These are phyloP conservation scores for Scaptodrosophila latifasciaeformis DNA, from an alignment of 2,888 invertebrate species.

Conservation along the genomic window DNA sequence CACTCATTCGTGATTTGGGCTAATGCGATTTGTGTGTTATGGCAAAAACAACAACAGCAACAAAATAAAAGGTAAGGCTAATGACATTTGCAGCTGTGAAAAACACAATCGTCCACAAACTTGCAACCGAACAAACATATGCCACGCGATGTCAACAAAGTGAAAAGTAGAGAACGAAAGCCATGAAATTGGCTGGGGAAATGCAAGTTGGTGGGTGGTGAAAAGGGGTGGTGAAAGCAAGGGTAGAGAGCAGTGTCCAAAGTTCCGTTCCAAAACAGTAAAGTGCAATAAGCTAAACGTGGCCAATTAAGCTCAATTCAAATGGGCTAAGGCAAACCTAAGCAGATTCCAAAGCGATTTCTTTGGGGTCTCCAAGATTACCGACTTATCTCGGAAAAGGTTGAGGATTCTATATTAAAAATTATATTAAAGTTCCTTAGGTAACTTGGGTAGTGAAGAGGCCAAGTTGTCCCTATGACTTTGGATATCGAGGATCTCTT, in stretches of 20 bases:
- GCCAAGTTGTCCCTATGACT: too few relatives aligned
- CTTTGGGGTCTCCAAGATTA: too few relatives aligned
- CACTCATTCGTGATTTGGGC: constrained; percentile 56
- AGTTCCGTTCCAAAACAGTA: constrained; percentile 7
- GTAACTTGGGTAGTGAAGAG: too few relatives aligned
- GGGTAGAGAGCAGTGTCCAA: constrained; percentile 15
- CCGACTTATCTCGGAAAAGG: too few relatives aligned
- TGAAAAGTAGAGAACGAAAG: constrained; percentile 27
- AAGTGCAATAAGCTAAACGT: too few relatives aligned
- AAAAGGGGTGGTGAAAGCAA: constrained; percentile 5
- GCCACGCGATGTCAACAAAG: constrained; percentile 48
- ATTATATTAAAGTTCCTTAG: too few relatives aligned
- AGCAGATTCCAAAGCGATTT: too few relatives aligned
- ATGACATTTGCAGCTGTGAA: constrained; percentile 55
- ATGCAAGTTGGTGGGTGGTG: not conserved
- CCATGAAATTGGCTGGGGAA: not conserved
- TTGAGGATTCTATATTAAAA: too few relatives aligned
- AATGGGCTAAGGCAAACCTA: too few relatives aligned
- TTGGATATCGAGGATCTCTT: too few relatives aligned
- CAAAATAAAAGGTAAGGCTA: constrained; percentile 54
- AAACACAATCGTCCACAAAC: constrained; percentile 10
- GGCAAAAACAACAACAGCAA: too few relatives aligned
- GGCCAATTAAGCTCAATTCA: too few relatives aligned
- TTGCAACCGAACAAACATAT: constrained; percentile 22
- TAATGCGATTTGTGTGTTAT: constrained; percentile 58